Base-by-base conservation (phyloP, 1,140 invertebrate species). In the Andricus grossulariae region DNA sequence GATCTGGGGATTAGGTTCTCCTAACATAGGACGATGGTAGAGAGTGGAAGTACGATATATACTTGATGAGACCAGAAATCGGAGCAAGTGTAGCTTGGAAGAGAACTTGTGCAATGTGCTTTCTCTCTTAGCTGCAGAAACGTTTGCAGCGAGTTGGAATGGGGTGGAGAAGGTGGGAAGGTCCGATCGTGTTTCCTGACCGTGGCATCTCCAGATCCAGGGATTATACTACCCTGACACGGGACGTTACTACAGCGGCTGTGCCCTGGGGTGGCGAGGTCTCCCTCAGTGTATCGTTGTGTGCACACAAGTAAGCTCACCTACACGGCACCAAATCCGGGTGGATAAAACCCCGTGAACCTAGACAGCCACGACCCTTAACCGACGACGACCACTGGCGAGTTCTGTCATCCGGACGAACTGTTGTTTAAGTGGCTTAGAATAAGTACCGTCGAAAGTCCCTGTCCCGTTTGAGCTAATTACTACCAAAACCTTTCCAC, bases 151-250 rank as follows among this genome's bases (percentile, higher is more conserved):
- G n/a, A 80, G 75, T n/a, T 77, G 77, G 57, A 79, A 80, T 74
- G 79, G 74, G 71, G 78, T 75, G 54, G 71, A 54, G 77, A 73
- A 79, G 81, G 25, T 72, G 76, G 82, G 60, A 80, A 79, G 77
- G 83, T 85, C 83, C 84, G 86, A 88, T 87, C 86, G 87, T 89
- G 88, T 90, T 88, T 87, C 85, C 86, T 86, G 84, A 84, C 87
- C 83, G 79, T 85, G 80, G 83, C 84, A 86, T 83, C 82, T 86
- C 84, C 75, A 87, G 86, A 88, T 89, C 88, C 84, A 78, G 57
- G 87, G 88, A 88, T 90, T 89, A 90, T 85, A 83, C 84, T 79
- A 83, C 74, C 80, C 83, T 88, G 85, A 88, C 88, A 88, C 83
- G 86, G 84, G 84, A 88, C 82, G 79, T 85, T 86, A 89, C 87